These are phyloP conservation scores for Endotricha flammealis DNA, from an alignment of 2,888 invertebrate genomes.

Conservation along the genomic window DNA sequence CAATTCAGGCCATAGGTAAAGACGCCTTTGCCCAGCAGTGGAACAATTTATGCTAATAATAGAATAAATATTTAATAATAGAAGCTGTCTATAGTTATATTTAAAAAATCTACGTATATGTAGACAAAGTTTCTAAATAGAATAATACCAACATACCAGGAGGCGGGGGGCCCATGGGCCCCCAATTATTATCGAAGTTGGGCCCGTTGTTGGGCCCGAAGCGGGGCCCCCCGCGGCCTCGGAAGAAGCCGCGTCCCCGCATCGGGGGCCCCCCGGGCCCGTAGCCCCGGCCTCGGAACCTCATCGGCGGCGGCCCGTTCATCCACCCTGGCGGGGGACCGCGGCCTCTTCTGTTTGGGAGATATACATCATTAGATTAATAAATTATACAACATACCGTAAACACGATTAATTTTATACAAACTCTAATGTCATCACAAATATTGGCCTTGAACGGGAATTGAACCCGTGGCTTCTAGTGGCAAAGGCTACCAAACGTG, in stretches of 20 bases:
- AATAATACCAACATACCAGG: no score
- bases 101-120: no score
- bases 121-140: no score
- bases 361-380: not conserved
- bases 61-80: no score
- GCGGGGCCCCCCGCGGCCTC: constrained; percentile 69
- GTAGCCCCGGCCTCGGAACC: constrained; percentile 83
- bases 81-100: no score
- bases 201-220: constrained; percentile 74
- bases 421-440: not conserved
- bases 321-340: constrained; percentile 64
- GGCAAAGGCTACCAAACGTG: no score
- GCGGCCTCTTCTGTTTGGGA: constrained; percentile 46
- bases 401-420: not conserved
- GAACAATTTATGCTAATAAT: no score
- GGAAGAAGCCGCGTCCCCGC: constrained; percentile 72
- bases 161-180: constrained; percentile 79
- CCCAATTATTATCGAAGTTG: constrained; percentile 82
- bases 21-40: no score
- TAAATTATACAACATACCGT: not conserved
- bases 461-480: no score
- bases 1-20: no score
- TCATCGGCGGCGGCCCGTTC: constrained; percentile 78
- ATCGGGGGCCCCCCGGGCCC: constrained; percentile 80
- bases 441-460: no score